phyloP scores from a whole-genome alignment of 1,140 invertebrate genomes.

The Aphis craccivora region DNA sequence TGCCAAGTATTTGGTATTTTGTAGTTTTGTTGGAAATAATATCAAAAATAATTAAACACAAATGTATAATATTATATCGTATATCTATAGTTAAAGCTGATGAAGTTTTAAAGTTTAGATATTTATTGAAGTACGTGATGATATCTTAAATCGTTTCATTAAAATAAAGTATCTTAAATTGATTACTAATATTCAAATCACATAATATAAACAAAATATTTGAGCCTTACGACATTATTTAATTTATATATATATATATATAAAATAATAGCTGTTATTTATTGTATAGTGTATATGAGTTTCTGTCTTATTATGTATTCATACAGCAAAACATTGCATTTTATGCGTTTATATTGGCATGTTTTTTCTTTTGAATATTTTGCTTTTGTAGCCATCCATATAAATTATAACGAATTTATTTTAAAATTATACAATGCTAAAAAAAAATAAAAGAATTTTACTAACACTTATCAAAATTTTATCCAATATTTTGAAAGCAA shows the following conservation, averaged over 20 bases:
- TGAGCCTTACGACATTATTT: background rate
- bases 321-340: constrained; percentile 25
- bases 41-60: background rate
- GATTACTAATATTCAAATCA: background rate
- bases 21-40: background rate
- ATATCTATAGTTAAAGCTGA: background rate
- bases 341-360: constrained; percentile 22
- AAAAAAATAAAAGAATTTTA: background rate
- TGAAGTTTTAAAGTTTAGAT: background rate
- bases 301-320: constrained; percentile 24
- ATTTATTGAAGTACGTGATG: background rate
- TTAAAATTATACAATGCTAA: constrained; percentile 12
- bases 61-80: background rate
- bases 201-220: constrained; percentile 22
- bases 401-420: constrained; percentile 25
- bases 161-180: background rate
- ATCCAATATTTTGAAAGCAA: background rate
- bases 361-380: constrained; percentile 21
- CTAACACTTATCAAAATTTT: background rate
- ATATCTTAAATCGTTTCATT: background rate
- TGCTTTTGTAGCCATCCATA: background rate
- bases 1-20: too few relatives aligned
- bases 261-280: background rate
- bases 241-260: background rate
- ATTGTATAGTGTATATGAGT: background rate